Evolutionary conservation across 1,140 invertebrate species (phyloP).

Genomic region (Zaprionus inermis): DNA sequence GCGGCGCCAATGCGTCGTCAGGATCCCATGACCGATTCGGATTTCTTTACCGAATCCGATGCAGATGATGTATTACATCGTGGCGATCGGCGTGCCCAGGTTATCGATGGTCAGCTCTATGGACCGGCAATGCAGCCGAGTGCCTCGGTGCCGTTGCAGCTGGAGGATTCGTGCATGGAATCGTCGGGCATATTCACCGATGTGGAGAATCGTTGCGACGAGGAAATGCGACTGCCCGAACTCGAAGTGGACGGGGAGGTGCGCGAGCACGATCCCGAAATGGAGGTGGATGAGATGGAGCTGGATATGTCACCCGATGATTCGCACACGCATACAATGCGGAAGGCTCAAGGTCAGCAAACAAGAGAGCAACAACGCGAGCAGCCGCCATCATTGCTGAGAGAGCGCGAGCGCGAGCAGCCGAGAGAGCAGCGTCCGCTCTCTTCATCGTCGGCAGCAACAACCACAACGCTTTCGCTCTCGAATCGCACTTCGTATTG

Average conservation of each 20-base stretch:
- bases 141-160: slow-evolving; percentile 82
- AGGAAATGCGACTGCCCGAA: slow-evolving; percentile 74
- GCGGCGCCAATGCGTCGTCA: slow-evolving; percentile 85
- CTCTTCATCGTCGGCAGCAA: slow-evolving; percentile 67
- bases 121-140: slow-evolving; percentile 86
- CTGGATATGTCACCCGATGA: slow-evolving; percentile 86
- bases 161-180: slow-evolving; percentile 90
- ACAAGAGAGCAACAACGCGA: slow-evolving; percentile 28
- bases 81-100: slow-evolving; percentile 89
- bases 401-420: slow-evolving; percentile 37
- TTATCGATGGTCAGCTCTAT: slow-evolving; percentile 93
- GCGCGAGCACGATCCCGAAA: slow-evolving; percentile 9
- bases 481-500: slow-evolving; percentile 83
- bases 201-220: slow-evolving; percentile 88
- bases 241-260: slow-evolving; percentile 58
- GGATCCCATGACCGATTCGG: slow-evolving; percentile 94
- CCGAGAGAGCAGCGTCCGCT: slow-evolving; percentile 52
- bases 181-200: slow-evolving; percentile 94
- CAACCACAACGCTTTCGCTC: slow-evolving; percentile 76
- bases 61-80: slow-evolving; percentile 91
- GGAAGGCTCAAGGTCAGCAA: slow-evolving; percentile 67
- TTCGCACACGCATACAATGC: slow-evolving; percentile 84
- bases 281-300: slow-evolving; percentile 39
- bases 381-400: slow-evolving; percentile 12
- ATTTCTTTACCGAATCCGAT: slow-evolving; percentile 95